Base-by-base conservation (phyloP, 2,113 vertebrate genomes). In the Indicator maculatus region DNA sequence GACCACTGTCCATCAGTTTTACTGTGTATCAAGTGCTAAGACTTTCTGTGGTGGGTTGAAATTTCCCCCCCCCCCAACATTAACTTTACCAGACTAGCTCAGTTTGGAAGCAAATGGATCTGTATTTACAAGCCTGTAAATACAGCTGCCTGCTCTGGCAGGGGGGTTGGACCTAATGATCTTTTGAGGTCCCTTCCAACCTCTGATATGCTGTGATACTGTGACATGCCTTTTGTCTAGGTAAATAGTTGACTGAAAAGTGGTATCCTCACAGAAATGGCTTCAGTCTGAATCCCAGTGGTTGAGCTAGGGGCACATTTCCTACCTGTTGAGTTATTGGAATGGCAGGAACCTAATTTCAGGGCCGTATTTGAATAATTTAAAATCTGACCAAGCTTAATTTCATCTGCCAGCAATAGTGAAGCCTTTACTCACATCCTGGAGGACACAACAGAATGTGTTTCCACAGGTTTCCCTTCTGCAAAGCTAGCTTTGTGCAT, bases 391-490 rank as follows among this genome's bases (percentile, higher is more conserved):
- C 33, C 44, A 52, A 69, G 47, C 13, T 41, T 69, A 3, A 6
- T 36, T 72, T 83, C 11, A n/a, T 50, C 64, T 80, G 33, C 55
- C 59, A 61, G 55, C 69, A n/a, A 1, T 18, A 45, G 18, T 10
- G 21, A 61, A 73, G 56, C 38, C 11, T 61, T 56, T 55, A 27
- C 12, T 80, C 50, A 31, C 16, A 6, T 63, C 24, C 15, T 18
- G 21, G 18, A 24, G 16, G 3, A 28, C 5, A 0, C 0, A 1
- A 15, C 5, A n/a, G 41, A 30, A 21, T 27, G 14, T n/a, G 14
- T 77, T 79, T 64, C 28, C 83, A 18, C 28, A 67, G 58, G 26
- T 72, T 75, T 83, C 31, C 47, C 12, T 87, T 70, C 60, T 87
- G 39, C 52, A 87, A 18, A 84, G 33, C 16, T 27, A 16, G 2